A percentile compares a stretch with the other conserved stretches of the same genome.
phyloP scores from a whole-genome alignment of 1,140 invertebrate species.

The Odontomachus brunneus region DNA sequence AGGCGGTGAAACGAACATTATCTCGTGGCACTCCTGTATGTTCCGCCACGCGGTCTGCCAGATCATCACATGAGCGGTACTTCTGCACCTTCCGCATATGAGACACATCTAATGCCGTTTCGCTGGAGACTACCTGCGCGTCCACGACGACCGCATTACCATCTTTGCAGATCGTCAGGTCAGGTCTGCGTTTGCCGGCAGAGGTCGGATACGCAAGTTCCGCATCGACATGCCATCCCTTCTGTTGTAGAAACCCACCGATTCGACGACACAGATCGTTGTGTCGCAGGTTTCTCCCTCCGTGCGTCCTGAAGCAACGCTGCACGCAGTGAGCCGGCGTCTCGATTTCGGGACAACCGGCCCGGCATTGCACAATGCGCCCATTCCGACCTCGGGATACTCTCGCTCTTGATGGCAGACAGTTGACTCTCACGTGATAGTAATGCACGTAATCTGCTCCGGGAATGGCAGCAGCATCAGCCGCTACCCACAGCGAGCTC shows the following conservation, averaged over 20 bases:
- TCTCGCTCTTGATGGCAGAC: slow-evolving; percentile 10
- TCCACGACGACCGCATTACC: slow-evolving; percentile 37
- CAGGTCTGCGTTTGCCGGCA: slow-evolving; percentile 19
- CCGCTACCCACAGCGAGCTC: slow-evolving; percentile 10
- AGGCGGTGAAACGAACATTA: slow-evolving; percentile 37
- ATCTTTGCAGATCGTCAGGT: slow-evolving; percentile 9
- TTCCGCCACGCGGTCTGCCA: slow-evolving; percentile 20
- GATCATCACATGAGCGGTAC: neutral
- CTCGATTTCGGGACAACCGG: slow-evolving; percentile 72
- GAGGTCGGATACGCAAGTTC: neutral
- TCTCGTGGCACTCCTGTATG: slow-evolving; percentile 6
- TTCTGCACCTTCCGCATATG: slow-evolving; percentile 4
- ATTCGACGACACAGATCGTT: slow-evolving; percentile 55
- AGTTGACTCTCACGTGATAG: slow-evolving; percentile 17
- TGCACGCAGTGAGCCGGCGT: slow-evolving; percentile 78
- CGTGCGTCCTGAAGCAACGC: slow-evolving; percentile 76
- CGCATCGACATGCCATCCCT: slow-evolving; percentile 16
- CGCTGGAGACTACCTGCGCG: slow-evolving; percentile 31
- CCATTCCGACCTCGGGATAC: neutral
- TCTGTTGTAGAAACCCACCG: slow-evolving; percentile 1
- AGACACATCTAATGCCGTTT: neutral
- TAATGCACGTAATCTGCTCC: slow-evolving; percentile 33
- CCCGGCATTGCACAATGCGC: neutral
- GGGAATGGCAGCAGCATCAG: neutral
- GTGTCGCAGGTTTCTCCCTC: slow-evolving; percentile 75